These are phyloP conservation scores for Torymus aiolomorphi DNA, from an alignment of 2,888 invertebrate genomes.

Conservation along the genomic window DNA sequence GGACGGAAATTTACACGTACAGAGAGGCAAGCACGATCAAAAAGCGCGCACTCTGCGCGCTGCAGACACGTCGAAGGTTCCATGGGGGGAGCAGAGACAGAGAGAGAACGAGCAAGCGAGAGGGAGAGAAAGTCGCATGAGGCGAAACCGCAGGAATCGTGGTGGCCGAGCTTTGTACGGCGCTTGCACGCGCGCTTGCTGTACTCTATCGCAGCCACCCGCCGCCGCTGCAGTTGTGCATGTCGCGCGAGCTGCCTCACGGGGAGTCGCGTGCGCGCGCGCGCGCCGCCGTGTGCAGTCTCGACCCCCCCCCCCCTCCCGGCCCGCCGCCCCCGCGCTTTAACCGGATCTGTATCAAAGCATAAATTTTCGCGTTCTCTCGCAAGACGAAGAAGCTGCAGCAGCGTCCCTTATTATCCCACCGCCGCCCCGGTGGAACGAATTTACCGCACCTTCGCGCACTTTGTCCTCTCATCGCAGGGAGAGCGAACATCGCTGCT, in stretches of 20 bases:
- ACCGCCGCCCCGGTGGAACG: conserved; percentile 4
- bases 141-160: conserved; percentile 11
- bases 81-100: too few relatives aligned
- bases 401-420: conserved; percentile 5
- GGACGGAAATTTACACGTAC: background rate
- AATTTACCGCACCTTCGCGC: conserved; percentile 29
- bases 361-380: conserved; percentile 53
- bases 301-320: conserved; percentile 27
- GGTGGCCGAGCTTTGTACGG: background rate
- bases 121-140: background rate
- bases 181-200: background rate
- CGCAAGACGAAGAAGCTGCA: conserved; percentile 3
- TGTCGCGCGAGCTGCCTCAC: conserved; percentile 1
- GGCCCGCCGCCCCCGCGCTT: conserved; percentile 24
- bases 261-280: too few relatives aligned
- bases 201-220: background rate
- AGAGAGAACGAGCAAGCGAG: too few relatives aligned
- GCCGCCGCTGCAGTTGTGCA: conserved; percentile 6
- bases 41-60: background rate
- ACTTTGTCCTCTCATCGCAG: conserved; percentile 17
- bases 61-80: too few relatives aligned
- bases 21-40: background rate
- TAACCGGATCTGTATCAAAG: conserved; percentile 58
- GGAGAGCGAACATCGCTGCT: background rate
- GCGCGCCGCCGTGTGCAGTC: background rate